Conservation (phyloP, 2,797 vertebrate species). For the Galagoides demidoff region DNA sequence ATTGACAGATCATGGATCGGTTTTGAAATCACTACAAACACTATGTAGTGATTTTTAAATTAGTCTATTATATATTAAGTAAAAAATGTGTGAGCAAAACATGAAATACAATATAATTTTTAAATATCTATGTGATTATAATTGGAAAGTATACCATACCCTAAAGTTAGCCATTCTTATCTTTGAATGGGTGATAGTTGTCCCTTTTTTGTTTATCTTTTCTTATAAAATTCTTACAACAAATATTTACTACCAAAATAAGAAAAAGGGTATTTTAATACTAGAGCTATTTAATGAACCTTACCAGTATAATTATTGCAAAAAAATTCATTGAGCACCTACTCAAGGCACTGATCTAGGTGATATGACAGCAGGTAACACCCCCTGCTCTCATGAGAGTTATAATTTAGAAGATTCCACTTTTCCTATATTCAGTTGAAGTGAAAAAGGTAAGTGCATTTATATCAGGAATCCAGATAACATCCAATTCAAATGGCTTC, state of each 20-base stretch:
- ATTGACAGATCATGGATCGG: neutral
- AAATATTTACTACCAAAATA: neutral
- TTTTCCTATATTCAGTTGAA: neutral
- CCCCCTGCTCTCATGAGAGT: neutral
- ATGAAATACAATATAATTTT: neutral
- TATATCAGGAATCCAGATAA: neutral
- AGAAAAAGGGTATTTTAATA: neutral
- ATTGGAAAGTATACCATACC: neutral
- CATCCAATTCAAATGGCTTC: neutral
- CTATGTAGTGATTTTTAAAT: neutral
- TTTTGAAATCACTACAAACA: neutral
- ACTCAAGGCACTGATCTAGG: neutral
- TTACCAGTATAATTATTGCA: neutral
- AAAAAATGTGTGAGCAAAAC: slow-evolving; percentile 33
- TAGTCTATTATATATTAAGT: neutral
- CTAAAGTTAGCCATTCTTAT: neutral
- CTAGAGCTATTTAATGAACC: neutral
- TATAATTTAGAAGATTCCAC: neutral
- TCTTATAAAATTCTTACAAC: neutral
- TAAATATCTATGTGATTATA: neutral
- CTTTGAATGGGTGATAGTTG: neutral
- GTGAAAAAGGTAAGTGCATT: neutral
- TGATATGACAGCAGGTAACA: neutral
- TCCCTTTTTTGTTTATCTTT: neutral
- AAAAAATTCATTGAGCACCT: neutral